These are phyloP conservation scores for Athripsodes cinereus DNA, from an alignment of 2,888 invertebrate genomes.

Conservation along the genomic window DNA sequence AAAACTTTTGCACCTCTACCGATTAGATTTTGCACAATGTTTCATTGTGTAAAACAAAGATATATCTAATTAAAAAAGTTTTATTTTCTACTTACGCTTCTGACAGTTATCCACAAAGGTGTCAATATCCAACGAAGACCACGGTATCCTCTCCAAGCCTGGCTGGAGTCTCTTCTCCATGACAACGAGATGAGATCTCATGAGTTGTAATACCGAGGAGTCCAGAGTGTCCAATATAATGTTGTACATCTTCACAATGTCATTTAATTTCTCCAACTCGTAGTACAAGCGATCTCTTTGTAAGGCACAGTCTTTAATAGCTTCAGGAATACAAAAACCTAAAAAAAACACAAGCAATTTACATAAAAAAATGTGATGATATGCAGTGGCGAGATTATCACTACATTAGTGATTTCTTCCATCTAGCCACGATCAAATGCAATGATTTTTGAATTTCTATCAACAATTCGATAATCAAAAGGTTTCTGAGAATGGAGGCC, in stretches of 20 bases:
- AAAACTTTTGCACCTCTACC: too few relatives aligned
- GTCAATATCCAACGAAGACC: slow-evolving; percentile 77
- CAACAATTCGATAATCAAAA: too few relatives aligned
- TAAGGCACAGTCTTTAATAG: slow-evolving; percentile 51
- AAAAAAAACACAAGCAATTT: not conserved
- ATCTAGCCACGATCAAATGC: too few relatives aligned
- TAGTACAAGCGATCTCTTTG: slow-evolving; percentile 58
- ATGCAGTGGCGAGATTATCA: too few relatives aligned
- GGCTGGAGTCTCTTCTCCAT: slow-evolving; percentile 73
- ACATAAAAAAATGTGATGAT: too few relatives aligned
- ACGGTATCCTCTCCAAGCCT: slow-evolving; percentile 75
- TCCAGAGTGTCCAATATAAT: slow-evolving; percentile 57
- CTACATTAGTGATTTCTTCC: too few relatives aligned
- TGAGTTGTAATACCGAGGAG: slow-evolving; percentile 63
- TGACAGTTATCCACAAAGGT: slow-evolving; percentile 62
- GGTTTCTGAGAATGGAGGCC: too few relatives aligned
- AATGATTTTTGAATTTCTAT: too few relatives aligned
- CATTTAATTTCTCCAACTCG: slow-evolving; percentile 56
- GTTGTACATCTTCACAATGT: slow-evolving; percentile 61
- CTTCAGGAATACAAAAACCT: slow-evolving; percentile 43
- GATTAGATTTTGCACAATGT: too few relatives aligned
- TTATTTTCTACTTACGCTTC: slow-evolving; percentile 26
- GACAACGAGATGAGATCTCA: slow-evolving; percentile 62
- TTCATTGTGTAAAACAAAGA: too few relatives aligned
- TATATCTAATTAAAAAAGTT: too few relatives aligned